phyloP scores from a whole-genome alignment of 2,113 vertebrate species.

The Salvelinus alpinus region DNA sequence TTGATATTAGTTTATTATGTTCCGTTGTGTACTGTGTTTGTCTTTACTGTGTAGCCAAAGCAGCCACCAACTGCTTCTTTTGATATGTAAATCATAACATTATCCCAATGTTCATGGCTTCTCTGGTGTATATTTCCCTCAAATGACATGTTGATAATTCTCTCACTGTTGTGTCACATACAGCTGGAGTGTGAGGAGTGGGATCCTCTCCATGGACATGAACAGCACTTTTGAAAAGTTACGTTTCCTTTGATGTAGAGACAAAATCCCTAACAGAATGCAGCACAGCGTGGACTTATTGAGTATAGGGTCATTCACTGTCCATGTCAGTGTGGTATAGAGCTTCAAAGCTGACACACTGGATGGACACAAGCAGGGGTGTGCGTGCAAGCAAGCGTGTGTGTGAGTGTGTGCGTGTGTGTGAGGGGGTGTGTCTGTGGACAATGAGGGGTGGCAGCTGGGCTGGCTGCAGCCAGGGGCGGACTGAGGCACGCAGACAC shows the following conservation, averaged over 20 bases:
- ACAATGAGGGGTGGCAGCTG: not conserved
- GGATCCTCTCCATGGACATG: not conserved
- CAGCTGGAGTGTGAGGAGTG: not conserved
- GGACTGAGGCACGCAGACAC: conserved; percentile 33
- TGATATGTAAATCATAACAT: no score
- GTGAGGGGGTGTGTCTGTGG: conserved; percentile 1
- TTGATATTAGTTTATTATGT: no score
- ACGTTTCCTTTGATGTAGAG: not conserved
- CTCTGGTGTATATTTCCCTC: no score
- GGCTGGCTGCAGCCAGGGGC: not conserved
- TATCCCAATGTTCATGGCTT: no score
- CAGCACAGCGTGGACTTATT: not conserved
- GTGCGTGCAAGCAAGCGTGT: not conserved
- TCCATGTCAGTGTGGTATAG: not conserved
- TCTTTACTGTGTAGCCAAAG: no score
- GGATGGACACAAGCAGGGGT: not conserved
- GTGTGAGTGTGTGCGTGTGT: conserved; percentile 4
- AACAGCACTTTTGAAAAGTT: not conserved
- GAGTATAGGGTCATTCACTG: not conserved
- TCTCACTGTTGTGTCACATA: no score
- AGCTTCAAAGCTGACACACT: not conserved
- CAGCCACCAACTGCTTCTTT: no score
- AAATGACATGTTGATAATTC: no score
- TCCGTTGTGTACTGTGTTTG: no score
- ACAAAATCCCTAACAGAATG: not conserved